These are phyloP conservation scores for Diaphora mendica DNA, from an alignment of 2,888 invertebrate genomes.

Conservation along the genomic window DNA sequence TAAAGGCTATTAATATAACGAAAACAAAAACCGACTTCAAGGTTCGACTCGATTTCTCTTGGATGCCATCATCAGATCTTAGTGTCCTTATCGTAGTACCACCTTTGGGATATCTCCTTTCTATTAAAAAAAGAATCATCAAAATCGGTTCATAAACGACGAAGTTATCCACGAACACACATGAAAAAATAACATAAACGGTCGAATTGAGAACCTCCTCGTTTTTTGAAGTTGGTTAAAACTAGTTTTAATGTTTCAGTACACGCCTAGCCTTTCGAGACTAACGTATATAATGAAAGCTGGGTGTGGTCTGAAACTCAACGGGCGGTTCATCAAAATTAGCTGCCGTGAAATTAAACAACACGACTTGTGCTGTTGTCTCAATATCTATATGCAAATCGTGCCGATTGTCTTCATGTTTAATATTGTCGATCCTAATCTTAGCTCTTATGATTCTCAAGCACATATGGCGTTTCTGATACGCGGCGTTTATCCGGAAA, in stretches of 20 bases:
- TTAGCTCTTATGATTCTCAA: background rate
- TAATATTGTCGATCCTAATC: background rate
- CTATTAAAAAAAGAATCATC: too few relatives aligned
- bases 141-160: too few relatives aligned
- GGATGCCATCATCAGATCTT: too few relatives aligned
- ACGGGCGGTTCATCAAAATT: slow-evolving; percentile 66
- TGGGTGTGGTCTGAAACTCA: slow-evolving; percentile 46
- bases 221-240: too few relatives aligned
- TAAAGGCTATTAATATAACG: background rate
- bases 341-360: slow-evolving; percentile 60
- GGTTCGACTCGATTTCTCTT: too few relatives aligned
- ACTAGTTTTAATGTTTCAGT: background rate
- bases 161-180: too few relatives aligned
- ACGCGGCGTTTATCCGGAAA: background rate
- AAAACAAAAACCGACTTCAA: too few relatives aligned
- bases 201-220: too few relatives aligned
- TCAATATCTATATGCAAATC: slow-evolving; percentile 9
- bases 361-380: slow-evolving; percentile 22
- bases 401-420: slow-evolving; percentile 10
- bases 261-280: slow-evolving; percentile 20
- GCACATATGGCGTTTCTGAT: background rate
- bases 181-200: too few relatives aligned
- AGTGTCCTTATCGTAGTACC: too few relatives aligned
- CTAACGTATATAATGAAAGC: slow-evolving; percentile 40
- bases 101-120: too few relatives aligned